These are phyloP conservation scores for Actinemys pallida DNA, from an alignment of 2,113 vertebrate genomes.

Conservation along the genomic window DNA sequence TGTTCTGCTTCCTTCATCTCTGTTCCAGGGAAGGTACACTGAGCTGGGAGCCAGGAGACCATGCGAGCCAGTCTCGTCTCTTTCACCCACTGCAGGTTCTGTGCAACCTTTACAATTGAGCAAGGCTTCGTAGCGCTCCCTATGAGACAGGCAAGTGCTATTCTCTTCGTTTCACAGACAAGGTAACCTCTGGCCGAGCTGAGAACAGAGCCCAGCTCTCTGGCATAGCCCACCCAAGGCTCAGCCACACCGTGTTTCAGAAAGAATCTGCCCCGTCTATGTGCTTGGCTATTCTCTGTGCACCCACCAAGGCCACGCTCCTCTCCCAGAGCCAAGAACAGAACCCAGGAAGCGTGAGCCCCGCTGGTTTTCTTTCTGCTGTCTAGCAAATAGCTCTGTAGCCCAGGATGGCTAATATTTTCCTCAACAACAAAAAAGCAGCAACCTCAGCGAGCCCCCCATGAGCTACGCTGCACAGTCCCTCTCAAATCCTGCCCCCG, in stretches of 20 bases:
- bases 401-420: not conserved
- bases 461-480: not conserved
- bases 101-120: not conserved
- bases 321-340: not conserved
- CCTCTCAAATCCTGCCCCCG: not conserved
- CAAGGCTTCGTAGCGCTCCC: not conserved
- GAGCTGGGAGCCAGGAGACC: not conserved
- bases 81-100: not conserved
- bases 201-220: not conserved
- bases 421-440: not conserved
- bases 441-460: not conserved
- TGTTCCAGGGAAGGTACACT: not conserved
- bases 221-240: too few relatives aligned
- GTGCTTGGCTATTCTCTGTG: not conserved
- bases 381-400: not conserved
- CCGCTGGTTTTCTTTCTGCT: not conserved
- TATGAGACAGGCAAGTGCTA: not conserved
- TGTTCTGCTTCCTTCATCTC: not conserved
- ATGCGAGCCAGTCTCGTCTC: not conserved
- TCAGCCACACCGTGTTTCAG: not conserved
- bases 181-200: not conserved
- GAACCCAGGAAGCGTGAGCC: not conserved
- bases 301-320: not conserved
- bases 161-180: not conserved
- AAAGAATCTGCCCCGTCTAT: not conserved